These are phyloP conservation scores for Lateolabrax maculatus DNA, from an alignment of 2,797 vertebrate species.

Conservation along the genomic window DNA sequence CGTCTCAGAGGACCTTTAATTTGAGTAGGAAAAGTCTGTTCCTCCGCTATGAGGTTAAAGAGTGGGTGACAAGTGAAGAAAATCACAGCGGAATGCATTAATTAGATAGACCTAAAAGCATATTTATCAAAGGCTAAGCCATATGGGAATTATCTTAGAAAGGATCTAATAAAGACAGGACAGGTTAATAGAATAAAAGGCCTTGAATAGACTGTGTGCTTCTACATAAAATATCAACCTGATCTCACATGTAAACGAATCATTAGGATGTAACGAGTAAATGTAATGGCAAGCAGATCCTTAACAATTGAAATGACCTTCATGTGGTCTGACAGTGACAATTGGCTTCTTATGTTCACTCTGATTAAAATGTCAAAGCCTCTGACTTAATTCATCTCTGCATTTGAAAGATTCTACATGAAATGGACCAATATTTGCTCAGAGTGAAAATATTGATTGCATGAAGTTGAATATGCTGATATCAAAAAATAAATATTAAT, in stretches of 20 bases:
- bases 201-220: slow-evolving; percentile 77
- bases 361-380: slow-evolving; percentile 78
- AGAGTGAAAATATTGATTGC: slow-evolving; percentile 57
- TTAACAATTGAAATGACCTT: slow-evolving; percentile 68
- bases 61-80: slow-evolving; percentile 81
- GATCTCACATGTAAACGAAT: slow-evolving; percentile 80
- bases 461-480: slow-evolving; percentile 40
- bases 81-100: slow-evolving; percentile 83
- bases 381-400: slow-evolving; percentile 62
- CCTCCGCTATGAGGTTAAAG: slow-evolving; percentile 81
- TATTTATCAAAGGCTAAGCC: slow-evolving; percentile 86
- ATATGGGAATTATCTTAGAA: slow-evolving; percentile 77
- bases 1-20: slow-evolving; percentile 88
- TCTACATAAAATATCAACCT: slow-evolving; percentile 81
- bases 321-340: slow-evolving; percentile 69
- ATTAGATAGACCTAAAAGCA: slow-evolving; percentile 86
- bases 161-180: slow-evolving; percentile 78
- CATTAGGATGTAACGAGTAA: slow-evolving; percentile 74
- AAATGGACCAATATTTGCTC: slow-evolving; percentile 76
- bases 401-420: slow-evolving; percentile 66
- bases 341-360: slow-evolving; percentile 64
- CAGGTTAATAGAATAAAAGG: slow-evolving; percentile 83
- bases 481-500: slow-evolving; percentile 67
- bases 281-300: slow-evolving; percentile 66
- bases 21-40: slow-evolving; percentile 83